phyloP scores from a whole-genome alignment of 2,113 vertebrate species.

The Patagioenas fasciata region DNA sequence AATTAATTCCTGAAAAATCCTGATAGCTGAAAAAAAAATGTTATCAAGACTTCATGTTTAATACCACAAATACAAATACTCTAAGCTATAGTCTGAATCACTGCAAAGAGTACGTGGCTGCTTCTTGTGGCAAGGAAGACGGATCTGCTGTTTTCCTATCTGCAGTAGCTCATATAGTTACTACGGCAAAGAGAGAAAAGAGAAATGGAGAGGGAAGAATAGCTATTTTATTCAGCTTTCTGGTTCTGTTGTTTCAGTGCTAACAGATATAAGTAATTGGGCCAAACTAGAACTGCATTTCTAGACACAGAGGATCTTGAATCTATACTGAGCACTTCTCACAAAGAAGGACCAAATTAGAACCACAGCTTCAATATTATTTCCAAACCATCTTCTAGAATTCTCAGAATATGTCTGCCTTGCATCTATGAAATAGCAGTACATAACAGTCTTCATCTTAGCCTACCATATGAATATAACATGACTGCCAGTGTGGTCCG shows the following conservation, averaged over 20 bases:
- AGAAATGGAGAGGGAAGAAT: background rate
- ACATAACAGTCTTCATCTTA: background rate
- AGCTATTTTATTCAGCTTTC: background rate
- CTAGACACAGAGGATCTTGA: background rate
- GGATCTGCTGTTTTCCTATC: background rate
- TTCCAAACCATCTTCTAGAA: background rate
- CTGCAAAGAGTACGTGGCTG: background rate
- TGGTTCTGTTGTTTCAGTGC: background rate
- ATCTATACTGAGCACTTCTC: background rate
- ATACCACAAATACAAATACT: background rate
- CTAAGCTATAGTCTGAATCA: background rate
- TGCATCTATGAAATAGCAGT: background rate
- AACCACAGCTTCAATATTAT: background rate
- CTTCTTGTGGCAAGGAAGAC: background rate
- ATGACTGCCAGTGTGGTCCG: background rate
- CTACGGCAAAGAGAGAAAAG: background rate
- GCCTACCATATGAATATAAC: rapidly evolving
- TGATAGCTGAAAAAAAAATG: background rate
- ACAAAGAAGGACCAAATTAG: background rate
- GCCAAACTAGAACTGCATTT: slow-evolving; percentile 4
- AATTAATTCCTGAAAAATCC: background rate
- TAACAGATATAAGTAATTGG: background rate
- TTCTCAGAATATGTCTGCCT: background rate
- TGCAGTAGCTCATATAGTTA: background rate
- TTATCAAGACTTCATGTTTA: background rate